Conservation (phyloP, 2,797 vertebrate species). For the Sebastes kiyomatsui region DNA sequence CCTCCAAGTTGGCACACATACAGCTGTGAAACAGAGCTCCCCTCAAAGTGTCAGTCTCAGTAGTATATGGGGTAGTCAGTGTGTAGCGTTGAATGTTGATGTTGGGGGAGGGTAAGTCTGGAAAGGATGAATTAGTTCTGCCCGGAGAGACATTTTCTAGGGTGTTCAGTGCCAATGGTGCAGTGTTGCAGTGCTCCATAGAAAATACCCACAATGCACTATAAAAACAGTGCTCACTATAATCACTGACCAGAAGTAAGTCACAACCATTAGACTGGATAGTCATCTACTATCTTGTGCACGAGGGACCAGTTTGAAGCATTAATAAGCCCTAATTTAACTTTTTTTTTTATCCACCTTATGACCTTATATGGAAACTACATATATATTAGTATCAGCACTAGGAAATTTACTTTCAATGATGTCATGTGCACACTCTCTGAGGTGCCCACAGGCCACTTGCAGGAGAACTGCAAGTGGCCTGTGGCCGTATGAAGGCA, state of each 20-base stretch:
- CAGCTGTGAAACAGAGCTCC: background rate
- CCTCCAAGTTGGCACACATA: background rate
- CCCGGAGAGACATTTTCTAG: conserved; percentile 26
- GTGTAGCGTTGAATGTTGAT: background rate
- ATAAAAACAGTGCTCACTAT: conserved; percentile 22
- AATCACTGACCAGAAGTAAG: conserved; percentile 53
- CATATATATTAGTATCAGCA: background rate
- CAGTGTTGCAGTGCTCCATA: conserved; percentile 24
- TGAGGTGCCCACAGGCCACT: background rate
- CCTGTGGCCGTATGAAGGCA: conserved; percentile 7
- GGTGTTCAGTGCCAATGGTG: conserved; percentile 36
- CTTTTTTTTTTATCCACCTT: background rate
- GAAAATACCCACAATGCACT: conserved; percentile 33
- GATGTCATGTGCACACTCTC: background rate
- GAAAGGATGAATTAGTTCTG: conserved; percentile 34
- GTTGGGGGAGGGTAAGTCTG: conserved; percentile 34
- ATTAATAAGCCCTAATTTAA: background rate
- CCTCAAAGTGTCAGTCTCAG: background rate
- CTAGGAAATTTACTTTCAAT: background rate
- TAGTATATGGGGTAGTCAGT: background rate
- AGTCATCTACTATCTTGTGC: background rate
- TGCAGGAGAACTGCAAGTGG: background rate
- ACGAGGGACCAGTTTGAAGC: background rate
- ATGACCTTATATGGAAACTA: background rate
- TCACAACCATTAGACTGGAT: background rate